Percentiles rank a stretch among this genome's conserved stretches.
Conservation (phyloP, 2,797 vertebrate species). For the Fundulus diaphanus region DNA sequence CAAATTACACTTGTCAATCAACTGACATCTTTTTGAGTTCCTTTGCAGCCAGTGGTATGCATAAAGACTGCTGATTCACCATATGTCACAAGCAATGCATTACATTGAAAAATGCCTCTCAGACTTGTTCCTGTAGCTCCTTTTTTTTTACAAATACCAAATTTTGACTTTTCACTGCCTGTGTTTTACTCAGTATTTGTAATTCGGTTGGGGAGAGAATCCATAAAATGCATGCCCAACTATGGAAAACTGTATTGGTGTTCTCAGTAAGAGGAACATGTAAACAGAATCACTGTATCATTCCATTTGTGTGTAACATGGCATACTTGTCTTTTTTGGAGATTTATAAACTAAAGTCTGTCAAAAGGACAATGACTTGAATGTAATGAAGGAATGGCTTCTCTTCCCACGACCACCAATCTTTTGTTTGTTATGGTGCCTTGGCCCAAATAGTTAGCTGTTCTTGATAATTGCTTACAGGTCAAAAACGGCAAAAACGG, state of each 20-base stretch:
- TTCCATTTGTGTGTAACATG: constrained; percentile 19
- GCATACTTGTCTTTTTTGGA: constrained; percentile 16
- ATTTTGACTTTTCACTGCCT: constrained; percentile 41
- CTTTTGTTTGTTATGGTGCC: constrained; percentile 73
- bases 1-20: constrained; percentile 56
- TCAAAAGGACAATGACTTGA: constrained; percentile 35
- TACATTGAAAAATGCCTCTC: constrained; percentile 48
- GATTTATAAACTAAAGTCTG: constrained; percentile 24
- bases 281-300: constrained; percentile 24
- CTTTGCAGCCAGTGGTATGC: constrained; percentile 50
- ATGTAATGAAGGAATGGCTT: constrained; percentile 63
- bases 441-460: constrained; percentile 83
- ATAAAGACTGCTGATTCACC: constrained; percentile 84
- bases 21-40: constrained; percentile 12
- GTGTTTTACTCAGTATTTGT: constrained; percentile 44
- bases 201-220: constrained; percentile 85
- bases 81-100: constrained; percentile 40
- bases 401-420: constrained; percentile 73
- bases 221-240: constrained; percentile 80
- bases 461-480: constrained; percentile 95
- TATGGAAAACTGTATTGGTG: constrained; percentile 24
- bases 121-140: constrained; percentile 34
- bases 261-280: constrained; percentile 30
- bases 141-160: constrained; percentile 26
- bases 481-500: constrained; percentile 95